These are phyloP conservation scores for Camponotus floridanus DNA, from an alignment of 1,140 invertebrate genomes.

Conservation along the genomic window DNA sequence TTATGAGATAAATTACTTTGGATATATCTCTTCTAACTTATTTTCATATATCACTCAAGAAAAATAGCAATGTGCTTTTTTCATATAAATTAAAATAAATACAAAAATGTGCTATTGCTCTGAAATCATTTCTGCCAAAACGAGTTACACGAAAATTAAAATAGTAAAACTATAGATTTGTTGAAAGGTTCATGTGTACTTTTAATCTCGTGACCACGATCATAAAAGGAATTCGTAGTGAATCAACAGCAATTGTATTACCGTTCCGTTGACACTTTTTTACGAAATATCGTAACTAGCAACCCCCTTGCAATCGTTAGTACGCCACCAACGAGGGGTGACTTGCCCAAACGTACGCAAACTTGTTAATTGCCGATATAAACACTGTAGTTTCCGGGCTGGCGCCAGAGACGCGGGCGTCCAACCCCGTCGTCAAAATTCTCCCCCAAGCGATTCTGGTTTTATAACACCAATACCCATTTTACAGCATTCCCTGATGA, in stretches of 20 bases:
- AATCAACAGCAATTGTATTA: conserved; percentile 50
- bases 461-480: conserved; percentile 75
- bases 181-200: neutral
- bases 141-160: neutral
- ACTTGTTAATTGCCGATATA: conserved; percentile 80
- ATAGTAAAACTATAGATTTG: neutral
- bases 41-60: neutral
- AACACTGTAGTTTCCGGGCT: conserved; percentile 74
- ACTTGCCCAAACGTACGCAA: conserved; percentile 57
- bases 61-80: neutral
- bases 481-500: conserved; percentile 68
- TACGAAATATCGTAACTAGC: conserved; percentile 65
- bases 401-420: conserved; percentile 68
- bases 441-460: conserved; percentile 47
- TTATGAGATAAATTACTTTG: conserved; percentile 11
- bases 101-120: neutral
- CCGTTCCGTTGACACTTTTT: conserved; percentile 54
- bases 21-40: neutral
- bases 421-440: conserved; percentile 37
- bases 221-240: neutral
- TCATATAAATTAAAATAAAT: neutral
- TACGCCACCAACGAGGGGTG: conserved; percentile 60
- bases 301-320: conserved; percentile 65
- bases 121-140: conserved; percentile 12
- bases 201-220: conserved; percentile 50